A percentile compares a stretch with the other conserved stretches of the same genome.
Conservation (phyloP, 2,113 vertebrate species). For the Chascanopsetta lugubris region DNA sequence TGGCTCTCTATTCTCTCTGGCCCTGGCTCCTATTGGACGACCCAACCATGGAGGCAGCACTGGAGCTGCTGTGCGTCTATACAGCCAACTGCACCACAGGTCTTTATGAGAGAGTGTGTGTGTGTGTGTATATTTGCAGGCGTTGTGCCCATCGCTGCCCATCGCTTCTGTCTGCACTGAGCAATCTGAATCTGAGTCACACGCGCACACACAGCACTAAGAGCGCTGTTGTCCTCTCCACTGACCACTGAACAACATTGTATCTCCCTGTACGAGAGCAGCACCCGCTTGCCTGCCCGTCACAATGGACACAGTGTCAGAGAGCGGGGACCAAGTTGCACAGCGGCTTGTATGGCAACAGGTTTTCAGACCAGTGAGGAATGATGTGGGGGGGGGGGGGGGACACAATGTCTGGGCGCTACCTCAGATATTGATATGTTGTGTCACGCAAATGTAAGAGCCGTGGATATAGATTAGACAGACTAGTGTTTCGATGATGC, state of each 20-base stretch:
- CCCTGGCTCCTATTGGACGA: slow-evolving; percentile 91
- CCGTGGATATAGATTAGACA: slow-evolving; percentile 20
- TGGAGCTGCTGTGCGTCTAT: slow-evolving; percentile 94
- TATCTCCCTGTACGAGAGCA: slow-evolving; percentile 59
- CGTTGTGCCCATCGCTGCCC: slow-evolving; percentile 62
- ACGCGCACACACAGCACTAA: slow-evolving; percentile 54
- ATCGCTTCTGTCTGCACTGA: slow-evolving; percentile 50
- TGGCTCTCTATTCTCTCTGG: slow-evolving; percentile 87
- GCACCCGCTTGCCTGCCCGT: slow-evolving; percentile 39
- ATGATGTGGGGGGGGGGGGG: slow-evolving; percentile 25
- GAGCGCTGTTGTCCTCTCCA: slow-evolving; percentile 64
- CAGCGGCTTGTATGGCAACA: slow-evolving; percentile 31
- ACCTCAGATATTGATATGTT: slow-evolving; percentile 36
- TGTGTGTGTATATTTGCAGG: slow-evolving; percentile 31
- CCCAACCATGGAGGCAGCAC: slow-evolving; percentile 82
- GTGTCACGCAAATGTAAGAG: slow-evolving; percentile 28
- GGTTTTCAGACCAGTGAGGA: slow-evolving; percentile 37
- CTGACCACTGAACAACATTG: slow-evolving; percentile 61
- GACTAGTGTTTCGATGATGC: background rate
- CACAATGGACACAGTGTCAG: slow-evolving; percentile 70
- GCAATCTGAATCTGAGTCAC: slow-evolving; percentile 67
- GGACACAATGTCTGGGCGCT: slow-evolving; percentile 34
- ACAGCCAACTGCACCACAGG: slow-evolving; percentile 87
- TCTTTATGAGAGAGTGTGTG: slow-evolving; percentile 66
- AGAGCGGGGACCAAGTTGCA: slow-evolving; percentile 41